A percentile compares a stretch with the other conserved stretches of the same genome.
Conservation (phyloP, 23 tunicate species). For the Aplidium turbinatum region DNA sequence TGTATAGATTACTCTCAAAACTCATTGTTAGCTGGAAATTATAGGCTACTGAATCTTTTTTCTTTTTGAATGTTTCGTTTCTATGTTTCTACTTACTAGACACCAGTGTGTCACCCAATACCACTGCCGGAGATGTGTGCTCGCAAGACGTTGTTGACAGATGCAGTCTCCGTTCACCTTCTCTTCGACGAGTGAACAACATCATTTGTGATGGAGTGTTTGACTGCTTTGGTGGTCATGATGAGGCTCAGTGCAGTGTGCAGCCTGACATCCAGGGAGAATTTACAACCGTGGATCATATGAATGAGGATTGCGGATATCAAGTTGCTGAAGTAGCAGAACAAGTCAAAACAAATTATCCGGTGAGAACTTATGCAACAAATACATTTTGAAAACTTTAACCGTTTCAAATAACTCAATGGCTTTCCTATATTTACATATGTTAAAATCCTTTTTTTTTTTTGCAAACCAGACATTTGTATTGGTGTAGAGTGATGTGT, state of each 20-base stretch:
- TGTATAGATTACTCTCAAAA: background rate
- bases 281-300: background rate
- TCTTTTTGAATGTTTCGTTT: no score
- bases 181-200: constrained; percentile 27
- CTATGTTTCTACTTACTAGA: background rate
- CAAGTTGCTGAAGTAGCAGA: background rate
- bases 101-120: background rate
- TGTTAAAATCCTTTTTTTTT: no score
- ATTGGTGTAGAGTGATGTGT: no score
- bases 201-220: constrained; percentile 62
- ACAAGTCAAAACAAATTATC: no score
- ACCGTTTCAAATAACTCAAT: no score
- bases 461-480: no score
- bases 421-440: no score
- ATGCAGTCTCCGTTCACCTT: constrained; percentile 36
- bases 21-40: no score
- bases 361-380: no score
- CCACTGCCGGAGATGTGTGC: constrained; percentile 44
- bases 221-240: constrained; percentile 92
- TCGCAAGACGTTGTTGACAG: constrained; percentile 20
- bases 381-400: no score
- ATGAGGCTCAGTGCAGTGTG: constrained; percentile 56
- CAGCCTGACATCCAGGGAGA: background rate
- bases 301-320: constrained; percentile 18
- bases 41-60: no score